Evolutionary conservation across 30 jellyfish, hydroid and myxozoan species (phyloP).

Genomic region (Turritopsis dohrnii): DNA sequence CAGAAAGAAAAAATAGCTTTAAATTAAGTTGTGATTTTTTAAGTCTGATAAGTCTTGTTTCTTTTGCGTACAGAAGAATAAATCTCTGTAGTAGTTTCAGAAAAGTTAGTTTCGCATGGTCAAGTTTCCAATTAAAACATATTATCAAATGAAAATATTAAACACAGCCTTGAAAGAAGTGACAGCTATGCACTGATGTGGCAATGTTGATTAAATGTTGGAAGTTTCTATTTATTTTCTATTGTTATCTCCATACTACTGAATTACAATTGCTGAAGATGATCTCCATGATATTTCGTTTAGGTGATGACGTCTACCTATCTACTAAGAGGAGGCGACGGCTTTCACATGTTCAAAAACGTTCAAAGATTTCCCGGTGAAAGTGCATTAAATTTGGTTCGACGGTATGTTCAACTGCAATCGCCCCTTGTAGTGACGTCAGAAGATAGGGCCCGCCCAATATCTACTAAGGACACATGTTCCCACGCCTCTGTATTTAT

Average conservation of each 20-base stretch:
- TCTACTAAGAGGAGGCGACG: constrained; percentile 29
- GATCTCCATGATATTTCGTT: not conserved
- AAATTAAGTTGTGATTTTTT: too few relatives aligned
- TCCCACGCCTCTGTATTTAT: not conserved
- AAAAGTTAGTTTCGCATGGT: too few relatives aligned
- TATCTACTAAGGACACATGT: not conserved
- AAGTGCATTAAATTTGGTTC: constrained; percentile 8
- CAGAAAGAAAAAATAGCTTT: too few relatives aligned
- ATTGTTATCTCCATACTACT: not conserved
- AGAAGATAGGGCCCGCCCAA: constrained; percentile 17
- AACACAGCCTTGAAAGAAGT: too few relatives aligned
- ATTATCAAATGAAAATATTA: too few relatives aligned
- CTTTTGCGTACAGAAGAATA: too few relatives aligned
- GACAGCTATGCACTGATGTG: too few relatives aligned
- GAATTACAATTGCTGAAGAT: not conserved
- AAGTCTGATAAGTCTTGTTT: too few relatives aligned
- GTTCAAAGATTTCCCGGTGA: constrained; percentile 20
- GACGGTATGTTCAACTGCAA: not conserved
- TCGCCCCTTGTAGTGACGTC: constrained; percentile 13
- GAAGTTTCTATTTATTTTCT: too few relatives aligned
- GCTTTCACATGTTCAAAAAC: constrained; percentile 8
- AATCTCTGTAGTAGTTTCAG: too few relatives aligned
- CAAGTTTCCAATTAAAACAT: too few relatives aligned
- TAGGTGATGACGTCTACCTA: constrained; percentile 17
- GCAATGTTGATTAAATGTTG: too few relatives aligned